Evolutionary conservation across 2,888 invertebrate genomes (phyloP).

Genomic region (Hypomecis atomaria): DNA sequence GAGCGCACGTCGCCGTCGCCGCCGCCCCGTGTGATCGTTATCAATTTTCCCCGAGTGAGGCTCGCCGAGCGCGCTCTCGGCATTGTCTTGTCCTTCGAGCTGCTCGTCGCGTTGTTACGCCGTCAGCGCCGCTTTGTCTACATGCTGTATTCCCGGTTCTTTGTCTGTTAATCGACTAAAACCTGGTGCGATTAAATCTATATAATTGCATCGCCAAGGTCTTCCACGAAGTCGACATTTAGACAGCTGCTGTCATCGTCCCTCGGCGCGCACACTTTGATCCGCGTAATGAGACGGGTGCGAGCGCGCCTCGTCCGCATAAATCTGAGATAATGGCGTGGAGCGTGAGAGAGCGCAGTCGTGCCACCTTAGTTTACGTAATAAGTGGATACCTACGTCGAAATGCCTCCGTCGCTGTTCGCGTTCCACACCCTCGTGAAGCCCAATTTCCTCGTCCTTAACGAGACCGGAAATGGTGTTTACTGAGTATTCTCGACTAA

Average conservation of each 20-base stretch:
- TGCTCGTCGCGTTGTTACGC: constrained; percentile 47
- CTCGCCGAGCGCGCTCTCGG: constrained; percentile 58
- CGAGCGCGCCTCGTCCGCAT: constrained; percentile 69
- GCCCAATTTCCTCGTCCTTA: constrained; percentile 60
- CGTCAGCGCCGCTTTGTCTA: constrained; percentile 65
- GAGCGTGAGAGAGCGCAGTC: constrained; percentile 78
- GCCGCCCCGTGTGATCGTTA: constrained; percentile 61
- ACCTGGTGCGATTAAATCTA: constrained; percentile 65
- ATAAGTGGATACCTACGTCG: constrained; percentile 67
- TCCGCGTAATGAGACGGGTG: constrained; percentile 77
- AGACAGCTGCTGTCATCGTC: constrained; percentile 54
- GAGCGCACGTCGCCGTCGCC: constrained; percentile 46
- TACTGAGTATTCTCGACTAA: constrained; percentile 44
- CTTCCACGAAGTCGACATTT: constrained; percentile 76
- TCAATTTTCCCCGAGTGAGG: constrained; percentile 72
- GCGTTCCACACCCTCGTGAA: constrained; percentile 56
- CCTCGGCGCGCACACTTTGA: constrained; percentile 67
- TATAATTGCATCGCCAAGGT: constrained; percentile 74
- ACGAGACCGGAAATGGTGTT: constrained; percentile 52
- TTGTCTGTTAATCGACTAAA: constrained; percentile 69
- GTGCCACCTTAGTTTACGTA: constrained; percentile 76
- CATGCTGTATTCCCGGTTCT: constrained; percentile 58
- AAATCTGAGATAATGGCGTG: constrained; percentile 74
- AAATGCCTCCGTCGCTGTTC: constrained; percentile 60
- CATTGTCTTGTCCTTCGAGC: constrained; percentile 75